These are phyloP conservation scores for Drosophila equinoxialis DNA, from an alignment of 1,140 invertebrate genomes.

Conservation along the genomic window DNA sequence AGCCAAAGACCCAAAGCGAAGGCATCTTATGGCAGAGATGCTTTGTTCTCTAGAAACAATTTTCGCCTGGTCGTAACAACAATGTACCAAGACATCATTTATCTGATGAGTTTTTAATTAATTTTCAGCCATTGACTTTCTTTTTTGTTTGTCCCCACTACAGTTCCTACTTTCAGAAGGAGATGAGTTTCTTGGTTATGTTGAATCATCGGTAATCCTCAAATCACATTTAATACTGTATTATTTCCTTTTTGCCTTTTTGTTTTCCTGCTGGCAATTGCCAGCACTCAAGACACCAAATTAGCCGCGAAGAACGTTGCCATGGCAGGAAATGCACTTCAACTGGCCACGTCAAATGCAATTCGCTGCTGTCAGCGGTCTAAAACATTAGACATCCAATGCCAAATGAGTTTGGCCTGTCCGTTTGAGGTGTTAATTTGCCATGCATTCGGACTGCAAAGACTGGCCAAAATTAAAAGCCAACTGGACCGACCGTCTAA, in stretches of 20 bases:
- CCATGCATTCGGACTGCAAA: conserved; percentile 54
- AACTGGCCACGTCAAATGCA: conserved; percentile 63
- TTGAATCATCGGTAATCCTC: not conserved
- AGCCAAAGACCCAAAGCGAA: conserved; percentile 7
- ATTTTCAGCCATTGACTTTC: conserved; percentile 59
- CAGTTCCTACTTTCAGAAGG: no score
- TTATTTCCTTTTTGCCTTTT: conserved; percentile 10
- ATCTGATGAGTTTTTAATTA: conserved; percentile 81
- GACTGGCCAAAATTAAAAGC: conserved; percentile 48
- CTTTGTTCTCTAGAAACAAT: conserved; percentile 52
- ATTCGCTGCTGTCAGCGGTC: conserved; percentile 65
- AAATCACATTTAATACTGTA: conserved; percentile 19
- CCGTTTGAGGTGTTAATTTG: conserved; percentile 76
- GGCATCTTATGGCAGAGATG: no score
- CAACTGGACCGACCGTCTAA: conserved; percentile 31
- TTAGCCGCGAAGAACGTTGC: conserved; percentile 61
- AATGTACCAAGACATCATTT: conserved; percentile 47
- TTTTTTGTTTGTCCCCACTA: not conserved
- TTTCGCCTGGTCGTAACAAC: conserved; percentile 36
- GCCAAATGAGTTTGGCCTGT: conserved; percentile 66
- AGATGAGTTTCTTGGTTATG: not conserved
- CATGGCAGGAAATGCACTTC: conserved; percentile 49
- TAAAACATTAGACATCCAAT: conserved; percentile 68
- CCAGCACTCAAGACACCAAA: conserved; percentile 52
- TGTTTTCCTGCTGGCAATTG: not conserved